A percentile compares a stretch with the other conserved stretches of the same genome.
phyloP scores from a whole-genome alignment of 2,797 vertebrate species.

The Mastacembelus armatus region DNA sequence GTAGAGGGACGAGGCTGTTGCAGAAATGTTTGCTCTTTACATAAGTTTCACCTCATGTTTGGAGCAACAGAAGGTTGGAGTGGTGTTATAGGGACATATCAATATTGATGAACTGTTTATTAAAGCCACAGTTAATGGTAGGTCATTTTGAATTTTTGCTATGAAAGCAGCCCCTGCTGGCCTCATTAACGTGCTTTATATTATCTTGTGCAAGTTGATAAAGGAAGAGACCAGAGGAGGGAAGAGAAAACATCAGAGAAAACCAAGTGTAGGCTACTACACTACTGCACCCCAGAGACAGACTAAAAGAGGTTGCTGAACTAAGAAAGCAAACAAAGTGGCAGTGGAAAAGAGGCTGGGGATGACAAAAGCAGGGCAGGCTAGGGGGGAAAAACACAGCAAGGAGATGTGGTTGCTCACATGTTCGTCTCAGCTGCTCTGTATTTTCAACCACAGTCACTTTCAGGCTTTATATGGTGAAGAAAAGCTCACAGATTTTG shows the following conservation, averaged over 20 bases:
- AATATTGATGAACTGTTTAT: slow-evolving; percentile 31
- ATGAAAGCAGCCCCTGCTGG: slow-evolving; percentile 47
- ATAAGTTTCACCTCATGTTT: background rate
- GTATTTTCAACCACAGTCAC: slow-evolving; percentile 5
- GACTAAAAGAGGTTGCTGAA: slow-evolving; percentile 51
- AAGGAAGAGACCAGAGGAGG: slow-evolving; percentile 43
- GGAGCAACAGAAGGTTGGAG: background rate
- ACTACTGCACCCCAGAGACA: slow-evolving; percentile 52
- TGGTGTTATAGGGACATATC: slow-evolving; percentile 16
- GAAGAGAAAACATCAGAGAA: slow-evolving; percentile 50
- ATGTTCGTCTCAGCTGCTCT: slow-evolving; percentile 9
- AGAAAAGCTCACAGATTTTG: slow-evolving; percentile 25
- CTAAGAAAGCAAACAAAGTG: slow-evolving; percentile 34
- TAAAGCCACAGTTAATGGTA: slow-evolving; percentile 19
- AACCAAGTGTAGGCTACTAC: slow-evolving; percentile 44
- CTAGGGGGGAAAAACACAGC: background rate
- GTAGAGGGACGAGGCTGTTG: background rate
- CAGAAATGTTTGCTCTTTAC: slow-evolving; percentile 12
- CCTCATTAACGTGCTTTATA: slow-evolving; percentile 61
- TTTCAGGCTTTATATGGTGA: slow-evolving; percentile 24
- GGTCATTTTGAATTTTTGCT: slow-evolving; percentile 40
- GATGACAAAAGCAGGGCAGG: slow-evolving; percentile 42
- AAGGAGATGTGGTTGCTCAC: slow-evolving; percentile 8
- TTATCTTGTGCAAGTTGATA: slow-evolving; percentile 52
- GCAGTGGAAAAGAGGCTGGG: slow-evolving; percentile 27